These are phyloP conservation scores for Drosophila atroscutellata DNA, from an alignment of 2,888 invertebrate genomes.

Conservation along the genomic window DNA sequence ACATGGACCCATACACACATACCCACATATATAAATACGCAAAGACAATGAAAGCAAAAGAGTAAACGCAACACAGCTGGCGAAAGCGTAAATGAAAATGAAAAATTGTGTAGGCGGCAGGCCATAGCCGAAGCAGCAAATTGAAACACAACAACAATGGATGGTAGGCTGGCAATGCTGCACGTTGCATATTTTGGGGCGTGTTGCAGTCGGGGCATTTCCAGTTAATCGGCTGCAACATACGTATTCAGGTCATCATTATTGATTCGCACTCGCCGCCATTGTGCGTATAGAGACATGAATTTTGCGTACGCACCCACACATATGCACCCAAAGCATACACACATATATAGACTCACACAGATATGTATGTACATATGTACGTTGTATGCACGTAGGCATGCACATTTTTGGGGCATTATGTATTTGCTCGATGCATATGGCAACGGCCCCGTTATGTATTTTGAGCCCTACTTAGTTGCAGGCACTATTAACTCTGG, in stretches of 20 bases:
- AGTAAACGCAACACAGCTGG: conserved; percentile 59
- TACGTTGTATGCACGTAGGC: conserved; percentile 15
- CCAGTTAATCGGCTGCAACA: conserved; percentile 76
- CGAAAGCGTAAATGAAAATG: conserved; percentile 72
- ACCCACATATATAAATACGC: conserved; percentile 12
- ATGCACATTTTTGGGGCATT: conserved; percentile 59
- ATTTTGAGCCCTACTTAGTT: conserved; percentile 71
- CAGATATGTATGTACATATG: not conserved
- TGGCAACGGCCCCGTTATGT: conserved; percentile 58
- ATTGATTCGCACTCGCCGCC: conserved; percentile 75
- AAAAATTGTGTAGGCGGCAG: conserved; percentile 52
- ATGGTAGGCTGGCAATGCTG: conserved; percentile 39
- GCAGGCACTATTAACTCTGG: conserved; percentile 67
- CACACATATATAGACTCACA: conserved; percentile 43
- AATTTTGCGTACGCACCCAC: conserved; percentile 75
- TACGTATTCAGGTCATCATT: conserved; percentile 80
- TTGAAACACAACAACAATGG: conserved; percentile 45
- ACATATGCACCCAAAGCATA: conserved; percentile 30
- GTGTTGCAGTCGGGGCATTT: conserved; percentile 52
- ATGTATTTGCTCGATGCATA: conserved; percentile 44
- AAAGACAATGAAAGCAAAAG: conserved; percentile 52
- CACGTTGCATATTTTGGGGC: conserved; percentile 67
- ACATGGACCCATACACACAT: conserved; percentile 28
- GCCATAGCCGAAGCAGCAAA: conserved; percentile 30
- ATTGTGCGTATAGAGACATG: conserved; percentile 77